Conservation (phyloP, 2,888 invertebrate genomes). For the Luffia ferchaultella region DNA sequence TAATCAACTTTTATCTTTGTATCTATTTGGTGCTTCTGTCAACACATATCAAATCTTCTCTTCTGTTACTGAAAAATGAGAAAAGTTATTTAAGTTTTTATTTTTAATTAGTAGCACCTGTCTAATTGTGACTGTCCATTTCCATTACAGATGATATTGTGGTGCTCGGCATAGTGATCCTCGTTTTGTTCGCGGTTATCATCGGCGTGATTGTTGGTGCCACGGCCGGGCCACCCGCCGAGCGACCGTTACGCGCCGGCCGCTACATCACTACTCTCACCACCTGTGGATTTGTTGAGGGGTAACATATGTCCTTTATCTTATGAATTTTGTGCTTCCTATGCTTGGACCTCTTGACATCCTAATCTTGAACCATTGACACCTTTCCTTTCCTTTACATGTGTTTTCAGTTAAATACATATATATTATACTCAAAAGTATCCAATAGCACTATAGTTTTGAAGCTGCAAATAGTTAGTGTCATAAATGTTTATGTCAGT, state of each 20-base stretch:
- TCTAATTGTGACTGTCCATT: too few relatives aligned
- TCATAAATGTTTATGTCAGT: too few relatives aligned
- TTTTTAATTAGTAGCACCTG: too few relatives aligned
- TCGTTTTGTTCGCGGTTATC: conserved; percentile 71
- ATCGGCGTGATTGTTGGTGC: conserved; percentile 69
- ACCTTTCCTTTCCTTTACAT: not conserved
- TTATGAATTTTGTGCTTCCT: conserved; percentile 11
- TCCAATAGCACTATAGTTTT: not conserved
- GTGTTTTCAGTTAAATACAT: not conserved
- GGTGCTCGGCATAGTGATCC: conserved; percentile 63
- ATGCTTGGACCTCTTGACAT: not conserved
- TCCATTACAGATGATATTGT: conserved; percentile 58
- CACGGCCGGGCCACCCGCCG: conserved; percentile 49
- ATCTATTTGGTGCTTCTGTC: too few relatives aligned
- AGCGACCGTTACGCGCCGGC: conserved; percentile 75
- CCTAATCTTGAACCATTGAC: not conserved
- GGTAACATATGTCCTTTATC: too few relatives aligned
- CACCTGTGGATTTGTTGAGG: conserved; percentile 82
- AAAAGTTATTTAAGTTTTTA: too few relatives aligned
- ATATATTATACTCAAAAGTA: not conserved
- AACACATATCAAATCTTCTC: too few relatives aligned
- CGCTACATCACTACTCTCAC: conserved; percentile 77
- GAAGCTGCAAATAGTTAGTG: too few relatives aligned
- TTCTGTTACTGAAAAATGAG: too few relatives aligned
- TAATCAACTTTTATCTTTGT: too few relatives aligned